Evolutionary conservation across 2,888 invertebrate species (phyloP).

Genomic region (Melipona beecheii): DNA sequence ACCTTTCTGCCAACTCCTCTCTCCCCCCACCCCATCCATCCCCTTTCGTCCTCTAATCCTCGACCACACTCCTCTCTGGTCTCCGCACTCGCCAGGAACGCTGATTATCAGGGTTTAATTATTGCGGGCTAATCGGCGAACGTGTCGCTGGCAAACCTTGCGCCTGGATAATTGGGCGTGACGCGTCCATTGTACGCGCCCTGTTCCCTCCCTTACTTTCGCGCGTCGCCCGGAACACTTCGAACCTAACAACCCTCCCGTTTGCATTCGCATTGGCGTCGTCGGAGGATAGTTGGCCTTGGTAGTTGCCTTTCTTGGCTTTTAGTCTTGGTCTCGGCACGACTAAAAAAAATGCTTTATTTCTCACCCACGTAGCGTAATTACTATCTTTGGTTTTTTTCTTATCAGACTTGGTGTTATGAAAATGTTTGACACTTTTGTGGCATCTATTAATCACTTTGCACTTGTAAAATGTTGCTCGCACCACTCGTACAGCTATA

Average conservation of each 20-base stretch:
- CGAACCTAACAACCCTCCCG: not conserved
- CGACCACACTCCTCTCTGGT: not conserved
- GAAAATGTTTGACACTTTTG: too few species aligned
- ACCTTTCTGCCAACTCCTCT: too few species aligned
- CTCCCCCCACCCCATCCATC: too few species aligned
- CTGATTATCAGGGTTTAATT: constrained; percentile 61
- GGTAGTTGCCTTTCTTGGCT: too few species aligned
- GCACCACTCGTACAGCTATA: too few species aligned
- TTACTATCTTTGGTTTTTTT: too few species aligned
- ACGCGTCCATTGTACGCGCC: not conserved
- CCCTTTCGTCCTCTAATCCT: not conserved
- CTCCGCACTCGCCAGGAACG: constrained; percentile 30
- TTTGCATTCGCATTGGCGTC: not conserved
- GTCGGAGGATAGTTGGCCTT: not conserved
- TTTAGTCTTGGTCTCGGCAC: too few species aligned
- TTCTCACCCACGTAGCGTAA: too few species aligned
- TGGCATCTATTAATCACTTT: not conserved
- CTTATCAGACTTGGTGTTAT: too few species aligned
- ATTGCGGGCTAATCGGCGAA: constrained; percentile 53
- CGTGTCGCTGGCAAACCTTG: constrained; percentile 9
- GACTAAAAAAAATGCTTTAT: too few species aligned
- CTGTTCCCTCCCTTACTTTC: constrained; percentile 1
- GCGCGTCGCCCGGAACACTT: not conserved
- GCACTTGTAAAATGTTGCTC: not conserved
- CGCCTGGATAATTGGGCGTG: constrained; percentile 18